Base-by-base conservation (phyloP, 2,113 vertebrate species). In the Nerophis lumbriciformis region DNA sequence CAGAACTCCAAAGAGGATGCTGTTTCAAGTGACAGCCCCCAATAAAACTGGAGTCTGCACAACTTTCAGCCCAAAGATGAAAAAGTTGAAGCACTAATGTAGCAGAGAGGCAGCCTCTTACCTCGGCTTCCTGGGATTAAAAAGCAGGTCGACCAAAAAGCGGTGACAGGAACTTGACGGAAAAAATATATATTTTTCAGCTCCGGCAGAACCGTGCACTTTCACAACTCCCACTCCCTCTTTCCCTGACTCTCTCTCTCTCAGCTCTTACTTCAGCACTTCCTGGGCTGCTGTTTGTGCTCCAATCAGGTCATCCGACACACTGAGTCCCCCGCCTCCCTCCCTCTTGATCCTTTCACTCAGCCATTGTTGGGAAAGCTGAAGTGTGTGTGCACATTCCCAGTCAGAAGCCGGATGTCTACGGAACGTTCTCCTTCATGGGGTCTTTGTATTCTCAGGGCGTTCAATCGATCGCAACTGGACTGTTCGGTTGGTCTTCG, bases 241-340 rank as follows among this genome's bases (percentile, higher is more conserved):
- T 19, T 61, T n/a, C 51, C 44, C 56, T 52, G 16, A 65, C 64
- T 13, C 69, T 54, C 66, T 44, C 53, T 11, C 65, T 55, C 60
- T 16, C 63, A 60, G 65, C 21, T 69, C 73, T 82, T 69, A 66
- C 82, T 83, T 79, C 74, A 71, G 69, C 71, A 88, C 85, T 87
- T 88, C 86, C 89, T 89, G 82, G 75, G 78, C 79, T 85, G 82
- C 80, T 87, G 84, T 88, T 88, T 86, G 85, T 82, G 83, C 82
- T 90, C 82, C 83, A 88, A 84, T 87, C 89, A 80, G 77, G 77
- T 76, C 69, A 65, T 80, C 79, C 78, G 80, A 85, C 76, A 77
- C 74, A 77, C 78, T 60, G 65, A 67, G 2, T 44, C 35, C 9
- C 16, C 55, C 48, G 13, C 15, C 48, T 61, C 56, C 54, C 69